Evolutionary conservation across 2,888 invertebrate species (phyloP), one percentile per base, ranked within the genome.

Genomic region (Melanotus villosus): DNA sequence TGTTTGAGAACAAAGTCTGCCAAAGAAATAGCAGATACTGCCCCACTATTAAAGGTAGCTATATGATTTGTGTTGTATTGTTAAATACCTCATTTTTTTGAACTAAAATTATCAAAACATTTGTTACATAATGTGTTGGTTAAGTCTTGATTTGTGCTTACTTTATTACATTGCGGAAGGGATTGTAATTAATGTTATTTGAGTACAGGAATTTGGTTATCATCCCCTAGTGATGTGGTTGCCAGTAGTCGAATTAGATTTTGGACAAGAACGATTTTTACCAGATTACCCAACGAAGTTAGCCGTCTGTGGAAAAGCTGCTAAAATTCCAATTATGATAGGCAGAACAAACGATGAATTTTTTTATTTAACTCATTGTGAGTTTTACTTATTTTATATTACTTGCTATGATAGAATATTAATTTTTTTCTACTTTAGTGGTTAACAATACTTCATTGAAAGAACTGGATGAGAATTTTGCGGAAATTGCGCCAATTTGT

Each of bases 321-420:
- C 88, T 74, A 85, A 88, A 38, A 89, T 92, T 14, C 92, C 92
- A 0, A 81, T 89, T 63, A 88, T 92, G 57, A 85, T 89, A 71
- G 90, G 91, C 60, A 86, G 90, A 76, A 90, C 90, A 0, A 86
- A 87, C 64, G 88, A 90, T 70, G 92, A 92, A 82, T 90, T 91
- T 83, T 89, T 87, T 64, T 88, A 87, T 75, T 85, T 86, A 62
- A 89, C 89, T 3, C 86, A 87, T 71, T 91, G 50, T 50, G 26
- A 50, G 43, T 4, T 16, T 26, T 50, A n/a, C 4, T 3, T 23
- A 1, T 16, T 1, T 12, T 6, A 12, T 2, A 14, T 12, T 14
- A 47, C 1, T 26, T 12, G 6, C 2, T 12, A 1, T 26, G 1
- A n/a, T 23, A 18, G 3, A 43, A 43, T 9, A 2, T 2, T n/a